Percentiles rank a stretch among this genome's conserved stretches.
Conservation (phyloP, 2,797 vertebrate species). For the Chiloscyllium punctatum region DNA sequence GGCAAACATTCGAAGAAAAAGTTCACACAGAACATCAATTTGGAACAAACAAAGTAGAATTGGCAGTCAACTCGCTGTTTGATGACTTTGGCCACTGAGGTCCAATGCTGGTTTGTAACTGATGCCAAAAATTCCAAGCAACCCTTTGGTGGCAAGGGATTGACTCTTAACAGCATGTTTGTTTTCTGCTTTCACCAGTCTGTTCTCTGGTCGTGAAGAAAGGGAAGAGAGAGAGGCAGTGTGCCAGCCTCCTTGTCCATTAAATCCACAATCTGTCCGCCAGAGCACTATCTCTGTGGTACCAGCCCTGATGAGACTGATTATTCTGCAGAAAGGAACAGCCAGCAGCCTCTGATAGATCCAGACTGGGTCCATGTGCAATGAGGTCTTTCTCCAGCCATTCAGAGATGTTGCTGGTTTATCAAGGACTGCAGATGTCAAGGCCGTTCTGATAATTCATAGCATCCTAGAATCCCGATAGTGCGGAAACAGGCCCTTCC, state of each 20-base stretch:
- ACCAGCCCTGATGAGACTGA: too few relatives aligned
- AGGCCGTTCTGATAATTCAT: too few relatives aligned
- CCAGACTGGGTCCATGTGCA: not conserved
- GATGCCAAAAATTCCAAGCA: not conserved
- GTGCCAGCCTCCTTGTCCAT: not conserved
- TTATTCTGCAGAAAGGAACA: not conserved
- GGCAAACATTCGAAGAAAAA: not conserved
- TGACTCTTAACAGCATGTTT: not conserved
- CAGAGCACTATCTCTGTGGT: not conserved
- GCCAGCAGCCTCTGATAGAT: not conserved
- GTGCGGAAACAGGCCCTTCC: too few relatives aligned
- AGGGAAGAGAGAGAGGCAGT: not conserved
- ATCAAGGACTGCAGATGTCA: too few relatives aligned
- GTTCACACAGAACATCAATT: not conserved
- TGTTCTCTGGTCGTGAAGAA: not conserved
- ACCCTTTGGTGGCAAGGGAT: not conserved
- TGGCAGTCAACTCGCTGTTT: not conserved
- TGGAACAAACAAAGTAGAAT: not conserved
- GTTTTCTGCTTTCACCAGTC: not conserved
- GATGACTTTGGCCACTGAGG: not conserved
- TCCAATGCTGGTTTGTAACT: not conserved
- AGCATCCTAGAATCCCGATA: too few relatives aligned
- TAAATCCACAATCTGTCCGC: not conserved
- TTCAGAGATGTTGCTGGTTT: not conserved
- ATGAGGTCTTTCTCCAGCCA: not conserved